phyloP scores from a whole-genome alignment of 2,797 vertebrate species.

The Helarctos malayanus region DNA sequence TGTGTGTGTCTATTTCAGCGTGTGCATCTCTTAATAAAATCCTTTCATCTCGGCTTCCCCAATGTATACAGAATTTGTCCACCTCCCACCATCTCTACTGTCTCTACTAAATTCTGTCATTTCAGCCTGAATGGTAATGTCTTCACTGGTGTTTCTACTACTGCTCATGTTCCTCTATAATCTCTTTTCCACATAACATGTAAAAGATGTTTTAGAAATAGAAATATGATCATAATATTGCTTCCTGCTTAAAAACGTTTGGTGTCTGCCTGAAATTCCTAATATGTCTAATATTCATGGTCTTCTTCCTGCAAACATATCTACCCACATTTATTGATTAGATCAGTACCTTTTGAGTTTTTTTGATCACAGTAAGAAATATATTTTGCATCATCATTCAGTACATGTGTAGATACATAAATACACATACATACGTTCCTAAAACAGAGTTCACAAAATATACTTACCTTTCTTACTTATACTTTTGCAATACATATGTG shows the following conservation, averaged over 20 bases:
- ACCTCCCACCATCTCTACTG: neutral
- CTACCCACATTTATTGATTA: neutral
- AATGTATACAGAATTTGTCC: neutral
- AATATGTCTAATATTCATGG: neutral
- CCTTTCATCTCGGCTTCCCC: neutral
- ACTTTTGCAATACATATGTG: neutral
- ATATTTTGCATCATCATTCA: neutral
- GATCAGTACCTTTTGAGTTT: neutral
- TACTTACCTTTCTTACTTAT: neutral
- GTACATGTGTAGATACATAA: neutral
- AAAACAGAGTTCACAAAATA: neutral
- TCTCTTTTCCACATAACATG: neutral
- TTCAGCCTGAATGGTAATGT: neutral
- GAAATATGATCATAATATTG: neutral
- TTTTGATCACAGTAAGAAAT: neutral
- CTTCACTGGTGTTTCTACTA: neutral
- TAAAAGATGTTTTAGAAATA: neutral
- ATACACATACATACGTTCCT: neutral
- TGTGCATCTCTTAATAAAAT: neutral
- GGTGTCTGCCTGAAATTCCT: neutral
- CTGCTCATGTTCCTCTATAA: neutral
- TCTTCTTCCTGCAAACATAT: neutral
- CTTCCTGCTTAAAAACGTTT: neutral
- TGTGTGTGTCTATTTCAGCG: neutral
- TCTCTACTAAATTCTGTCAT: neutral